These are phyloP conservation scores for Drosophila nr. perissopoda DNA, from an alignment of 2,888 invertebrate genomes.

Conservation along the genomic window DNA sequence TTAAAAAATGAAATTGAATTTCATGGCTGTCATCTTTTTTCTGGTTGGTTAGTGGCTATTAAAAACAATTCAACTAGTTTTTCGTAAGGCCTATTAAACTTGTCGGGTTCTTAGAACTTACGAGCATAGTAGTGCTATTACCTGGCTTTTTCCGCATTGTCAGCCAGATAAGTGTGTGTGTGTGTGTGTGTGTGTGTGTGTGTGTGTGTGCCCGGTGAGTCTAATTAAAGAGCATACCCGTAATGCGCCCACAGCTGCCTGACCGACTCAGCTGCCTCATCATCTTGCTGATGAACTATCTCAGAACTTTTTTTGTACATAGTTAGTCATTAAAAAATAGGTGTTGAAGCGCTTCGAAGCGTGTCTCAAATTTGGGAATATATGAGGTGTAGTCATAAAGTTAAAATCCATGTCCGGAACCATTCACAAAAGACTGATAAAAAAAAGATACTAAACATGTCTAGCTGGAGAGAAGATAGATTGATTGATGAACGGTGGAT, in stretches of 20 bases:
- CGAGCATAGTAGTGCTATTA: slow-evolving; percentile 5
- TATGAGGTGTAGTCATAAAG: neutral
- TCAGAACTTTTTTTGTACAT: slow-evolving; percentile 12
- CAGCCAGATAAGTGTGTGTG: neutral
- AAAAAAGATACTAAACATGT: neutral
- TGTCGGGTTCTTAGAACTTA: slow-evolving; percentile 69
- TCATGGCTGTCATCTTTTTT: slow-evolving; percentile 57
- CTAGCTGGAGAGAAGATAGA: neutral
- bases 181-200: neutral
- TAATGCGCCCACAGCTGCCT: slow-evolving; percentile 47
- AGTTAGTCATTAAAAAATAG: slow-evolving; percentile 28
- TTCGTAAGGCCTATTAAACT: slow-evolving; percentile 62
- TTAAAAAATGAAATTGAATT: slow-evolving; percentile 67
- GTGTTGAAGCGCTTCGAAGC: slow-evolving; percentile 25
- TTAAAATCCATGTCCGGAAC: neutral
- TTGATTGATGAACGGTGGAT: neutral
- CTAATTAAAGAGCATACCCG: slow-evolving; percentile 60
- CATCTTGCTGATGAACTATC: slow-evolving; percentile 17
- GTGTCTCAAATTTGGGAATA: slow-evolving; percentile 27
- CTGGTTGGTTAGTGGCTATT: slow-evolving; percentile 47
- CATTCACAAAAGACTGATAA: neutral
- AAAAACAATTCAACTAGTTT: slow-evolving; percentile 68
- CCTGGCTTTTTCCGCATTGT: slow-evolving; percentile 63
- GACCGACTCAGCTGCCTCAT: too few relatives aligned
- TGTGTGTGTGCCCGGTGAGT: slow-evolving; percentile 6